Evolutionary conservation across 2,888 invertebrate species (phyloP).

Genomic region (Cetonia aurata): DNA sequence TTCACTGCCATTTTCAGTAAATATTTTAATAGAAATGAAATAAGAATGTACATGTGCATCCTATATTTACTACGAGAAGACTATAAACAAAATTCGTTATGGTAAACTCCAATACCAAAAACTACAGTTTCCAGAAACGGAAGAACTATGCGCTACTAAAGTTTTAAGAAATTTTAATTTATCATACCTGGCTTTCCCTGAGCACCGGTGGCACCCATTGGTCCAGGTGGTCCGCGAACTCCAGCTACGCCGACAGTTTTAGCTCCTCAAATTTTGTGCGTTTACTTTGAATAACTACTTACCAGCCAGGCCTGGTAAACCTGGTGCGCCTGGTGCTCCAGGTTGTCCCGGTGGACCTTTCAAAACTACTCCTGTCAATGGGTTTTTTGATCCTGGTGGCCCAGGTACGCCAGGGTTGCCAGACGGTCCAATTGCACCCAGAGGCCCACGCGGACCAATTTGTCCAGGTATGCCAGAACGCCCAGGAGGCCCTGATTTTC

Average conservation of each 20-base stretch:
- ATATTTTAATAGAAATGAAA: too few species aligned
- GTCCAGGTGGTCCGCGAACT: neutral
- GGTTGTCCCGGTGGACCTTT: neutral
- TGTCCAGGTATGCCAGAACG: neutral
- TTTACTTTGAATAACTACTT: neutral
- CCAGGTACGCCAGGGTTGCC: neutral
- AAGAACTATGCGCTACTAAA: too few species aligned
- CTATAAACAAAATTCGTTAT: too few species aligned
- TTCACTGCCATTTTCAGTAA: too few species aligned
- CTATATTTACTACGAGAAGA: too few species aligned
- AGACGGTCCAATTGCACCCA: neutral
- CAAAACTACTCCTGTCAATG: too few species aligned
- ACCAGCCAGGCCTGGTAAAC: neutral
- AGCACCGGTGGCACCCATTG: neutral
- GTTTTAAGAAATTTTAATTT: too few species aligned
- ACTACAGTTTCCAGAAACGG: too few species aligned
- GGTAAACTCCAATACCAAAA: too few species aligned
- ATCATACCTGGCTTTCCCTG: neutral
- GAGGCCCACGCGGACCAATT: neutral
- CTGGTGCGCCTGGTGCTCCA: neutral
- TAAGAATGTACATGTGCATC: too few species aligned
- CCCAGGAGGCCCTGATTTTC: neutral
- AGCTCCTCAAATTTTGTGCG: neutral
- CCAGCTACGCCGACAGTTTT: neutral
- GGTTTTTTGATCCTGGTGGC: too few species aligned